These are phyloP conservation scores for Latrodectus geometricus DNA, from an alignment of 1,140 invertebrate species.

Conservation along the genomic window DNA sequence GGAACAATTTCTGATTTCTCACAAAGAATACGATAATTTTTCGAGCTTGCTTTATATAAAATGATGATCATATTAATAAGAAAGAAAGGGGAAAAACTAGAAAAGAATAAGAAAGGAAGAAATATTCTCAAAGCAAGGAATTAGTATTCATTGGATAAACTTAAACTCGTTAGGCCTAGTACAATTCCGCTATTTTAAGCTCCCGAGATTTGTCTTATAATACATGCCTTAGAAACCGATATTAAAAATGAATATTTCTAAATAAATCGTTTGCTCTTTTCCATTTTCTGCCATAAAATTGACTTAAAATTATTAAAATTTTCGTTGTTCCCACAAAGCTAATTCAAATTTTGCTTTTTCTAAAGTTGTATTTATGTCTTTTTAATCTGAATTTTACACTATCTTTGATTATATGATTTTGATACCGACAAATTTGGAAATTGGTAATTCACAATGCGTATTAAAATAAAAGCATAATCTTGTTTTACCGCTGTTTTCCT, in stretches of 20 bases:
- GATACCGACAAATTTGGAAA: too few relatives aligned
- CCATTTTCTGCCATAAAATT: neutral
- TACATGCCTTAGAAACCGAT: conserved; percentile 17
- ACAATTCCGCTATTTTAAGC: conserved; percentile 36
- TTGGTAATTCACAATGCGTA: too few relatives aligned
- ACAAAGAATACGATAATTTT: conserved; percentile 10
- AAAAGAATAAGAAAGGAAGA: neutral
- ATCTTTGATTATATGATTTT: too few relatives aligned
- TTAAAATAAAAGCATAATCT: too few relatives aligned
- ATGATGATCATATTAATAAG: conserved; percentile 53
- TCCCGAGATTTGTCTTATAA: conserved; percentile 16
- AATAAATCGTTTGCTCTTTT: conserved; percentile 50
- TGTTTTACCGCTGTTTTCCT: too few relatives aligned
- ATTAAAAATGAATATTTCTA: conserved; percentile 48
- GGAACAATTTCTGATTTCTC: conserved; percentile 54
- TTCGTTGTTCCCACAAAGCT: neutral
- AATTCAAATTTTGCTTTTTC: neutral
- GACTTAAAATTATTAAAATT: conserved; percentile 47
- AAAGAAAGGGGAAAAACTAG: conserved; percentile 36
- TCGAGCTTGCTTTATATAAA: conserved; percentile 26
- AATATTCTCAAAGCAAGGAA: conserved; percentile 17
- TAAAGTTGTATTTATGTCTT: too few relatives aligned
- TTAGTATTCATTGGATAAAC: conserved; percentile 43
- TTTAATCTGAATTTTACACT: too few relatives aligned
- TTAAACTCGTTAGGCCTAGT: conserved; percentile 57